Conservation (phyloP, 2,888 invertebrate genomes). For the Drosophila infuscata region DNA sequence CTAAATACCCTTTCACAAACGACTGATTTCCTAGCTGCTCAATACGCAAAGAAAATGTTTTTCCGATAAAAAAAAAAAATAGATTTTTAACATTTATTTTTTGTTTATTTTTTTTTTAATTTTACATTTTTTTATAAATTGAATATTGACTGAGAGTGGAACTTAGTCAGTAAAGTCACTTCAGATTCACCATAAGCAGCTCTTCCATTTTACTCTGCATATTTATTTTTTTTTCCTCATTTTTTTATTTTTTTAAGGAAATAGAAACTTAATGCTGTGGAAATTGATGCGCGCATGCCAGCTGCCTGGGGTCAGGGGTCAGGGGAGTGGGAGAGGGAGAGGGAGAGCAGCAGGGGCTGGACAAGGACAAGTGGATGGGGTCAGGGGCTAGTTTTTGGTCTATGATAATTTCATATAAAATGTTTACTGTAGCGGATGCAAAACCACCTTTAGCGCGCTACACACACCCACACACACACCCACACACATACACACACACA, state of each 20-base stretch:
- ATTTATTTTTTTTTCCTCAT: not conserved
- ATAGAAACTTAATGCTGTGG: slow-evolving; percentile 70
- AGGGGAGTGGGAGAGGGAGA: too few relatives aligned
- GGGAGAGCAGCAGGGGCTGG: too few relatives aligned
- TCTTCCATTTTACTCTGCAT: not conserved
- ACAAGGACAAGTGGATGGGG: slow-evolving; percentile 8
- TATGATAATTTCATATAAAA: slow-evolving; percentile 53
- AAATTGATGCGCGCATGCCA: slow-evolving; percentile 33
- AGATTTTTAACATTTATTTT: not conserved
- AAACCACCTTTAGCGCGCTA: slow-evolving; percentile 21
- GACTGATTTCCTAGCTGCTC: not conserved
- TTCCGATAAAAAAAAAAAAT: not conserved
- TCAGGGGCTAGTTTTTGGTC: slow-evolving; percentile 21
- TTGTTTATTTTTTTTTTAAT: not conserved
- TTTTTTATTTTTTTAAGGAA: slow-evolving; percentile 38
- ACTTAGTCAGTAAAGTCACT: not conserved
- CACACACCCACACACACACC: slow-evolving; percentile 14
- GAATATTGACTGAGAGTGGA: not conserved
- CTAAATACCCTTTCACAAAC: slow-evolving; percentile 1
- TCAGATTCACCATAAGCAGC: not conserved
- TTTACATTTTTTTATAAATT: not conserved
- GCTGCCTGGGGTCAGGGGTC: not conserved
- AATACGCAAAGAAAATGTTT: too few relatives aligned
- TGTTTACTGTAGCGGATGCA: slow-evolving; percentile 45
- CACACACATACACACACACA: not conserved